These are phyloP conservation scores for Colletes gigas DNA, from an alignment of 1,140 invertebrate genomes.

Conservation along the genomic window DNA sequence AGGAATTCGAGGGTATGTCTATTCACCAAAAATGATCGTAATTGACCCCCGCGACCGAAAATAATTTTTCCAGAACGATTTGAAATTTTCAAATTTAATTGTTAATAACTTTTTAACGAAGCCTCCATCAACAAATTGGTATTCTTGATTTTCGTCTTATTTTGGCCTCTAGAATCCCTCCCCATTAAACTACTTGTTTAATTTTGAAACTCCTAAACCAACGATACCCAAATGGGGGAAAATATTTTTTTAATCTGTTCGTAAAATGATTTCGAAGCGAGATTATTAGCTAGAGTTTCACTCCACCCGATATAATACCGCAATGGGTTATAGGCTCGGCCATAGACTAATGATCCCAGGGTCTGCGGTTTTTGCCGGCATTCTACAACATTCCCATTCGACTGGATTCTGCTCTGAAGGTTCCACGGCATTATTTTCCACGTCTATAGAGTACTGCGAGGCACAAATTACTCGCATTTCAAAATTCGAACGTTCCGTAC, in stretches of 20 bases:
- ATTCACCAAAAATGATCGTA: too few relatives aligned
- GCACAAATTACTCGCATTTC: constrained; percentile 13
- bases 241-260: background rate
- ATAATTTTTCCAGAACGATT: too few relatives aligned
- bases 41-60: too few relatives aligned
- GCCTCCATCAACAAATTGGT: too few relatives aligned
- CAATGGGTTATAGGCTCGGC: constrained; percentile 71
- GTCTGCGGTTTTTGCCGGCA: constrained; percentile 80
- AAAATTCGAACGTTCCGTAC: background rate
- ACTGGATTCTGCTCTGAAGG: constrained; percentile 73
- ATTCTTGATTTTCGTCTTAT: too few relatives aligned
- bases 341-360: constrained; percentile 80
- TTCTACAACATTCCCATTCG: constrained; percentile 81
- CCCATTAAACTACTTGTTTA: too few relatives aligned
- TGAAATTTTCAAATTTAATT: too few relatives aligned
- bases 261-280: background rate
- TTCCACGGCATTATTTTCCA: constrained; percentile 70
- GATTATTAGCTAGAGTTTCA: constrained; percentile 43
- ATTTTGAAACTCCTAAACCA: too few relatives aligned
- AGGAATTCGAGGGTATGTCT: too few relatives aligned
- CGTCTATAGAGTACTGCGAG: constrained; percentile 40
- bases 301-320: constrained; percentile 61
- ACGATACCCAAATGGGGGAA: too few relatives aligned
- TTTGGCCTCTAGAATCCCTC: too few relatives aligned
- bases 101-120: too few relatives aligned